Percentiles rank a stretch among this genome's conserved stretches.
Conservation (phyloP, 2,888 invertebrate species). For the Xestia c-nigrum region DNA sequence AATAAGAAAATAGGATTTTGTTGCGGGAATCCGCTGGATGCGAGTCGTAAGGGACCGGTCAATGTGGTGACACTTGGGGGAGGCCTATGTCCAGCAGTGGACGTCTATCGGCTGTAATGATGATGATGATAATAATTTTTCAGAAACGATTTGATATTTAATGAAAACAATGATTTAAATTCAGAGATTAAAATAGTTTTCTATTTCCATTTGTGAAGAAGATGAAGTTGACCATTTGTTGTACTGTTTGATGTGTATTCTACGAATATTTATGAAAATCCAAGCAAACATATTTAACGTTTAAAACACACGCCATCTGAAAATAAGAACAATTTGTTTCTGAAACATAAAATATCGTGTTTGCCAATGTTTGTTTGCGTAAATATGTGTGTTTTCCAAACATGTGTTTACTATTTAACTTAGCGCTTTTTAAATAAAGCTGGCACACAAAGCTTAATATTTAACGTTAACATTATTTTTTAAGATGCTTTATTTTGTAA, state of each 20-base stretch:
- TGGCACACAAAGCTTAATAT: slow-evolving; percentile 19
- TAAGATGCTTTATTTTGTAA: slow-evolving; percentile 3
- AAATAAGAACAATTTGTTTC: slow-evolving; percentile 22
- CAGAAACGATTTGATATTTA: background rate
- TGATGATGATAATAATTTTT: too few relatives aligned
- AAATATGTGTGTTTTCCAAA: slow-evolving; percentile 15
- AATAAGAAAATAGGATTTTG: too few relatives aligned
- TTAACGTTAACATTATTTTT: slow-evolving; percentile 11
- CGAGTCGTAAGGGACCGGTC: too few relatives aligned
- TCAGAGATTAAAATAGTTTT: background rate
- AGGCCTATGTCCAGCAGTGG: too few relatives aligned
- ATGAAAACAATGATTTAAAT: background rate
- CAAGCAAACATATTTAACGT: slow-evolving; percentile 4
- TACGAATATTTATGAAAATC: slow-evolving; percentile 5
- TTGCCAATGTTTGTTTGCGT: slow-evolving; percentile 19
- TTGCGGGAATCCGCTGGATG: too few relatives aligned
- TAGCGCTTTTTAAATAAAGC: slow-evolving; percentile 28
- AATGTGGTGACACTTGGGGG: too few relatives aligned
- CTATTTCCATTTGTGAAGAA: background rate
- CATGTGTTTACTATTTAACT: slow-evolving; percentile 28
- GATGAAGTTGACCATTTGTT: background rate
- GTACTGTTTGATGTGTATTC: background rate
- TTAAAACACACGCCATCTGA: slow-evolving; percentile 3
- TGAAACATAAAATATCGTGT: slow-evolving; percentile 12
- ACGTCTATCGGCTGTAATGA: too few relatives aligned